phyloP scores from a whole-genome alignment of 2,113 vertebrate genomes.

The Arizona elegans region DNA sequence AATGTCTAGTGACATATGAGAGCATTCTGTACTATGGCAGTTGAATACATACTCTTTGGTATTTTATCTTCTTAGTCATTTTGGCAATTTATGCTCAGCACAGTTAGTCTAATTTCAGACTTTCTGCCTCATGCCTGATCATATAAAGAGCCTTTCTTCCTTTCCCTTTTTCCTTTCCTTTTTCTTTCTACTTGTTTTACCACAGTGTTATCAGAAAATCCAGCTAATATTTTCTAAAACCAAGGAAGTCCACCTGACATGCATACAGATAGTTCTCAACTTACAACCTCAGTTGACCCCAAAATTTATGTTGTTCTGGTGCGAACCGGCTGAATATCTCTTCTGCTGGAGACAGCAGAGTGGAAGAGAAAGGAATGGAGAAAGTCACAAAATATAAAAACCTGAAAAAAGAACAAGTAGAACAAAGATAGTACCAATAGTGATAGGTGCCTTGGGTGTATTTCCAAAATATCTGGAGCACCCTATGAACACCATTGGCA shows the following conservation, averaged over 20 bases:
- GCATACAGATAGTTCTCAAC: background rate
- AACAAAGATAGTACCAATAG: background rate
- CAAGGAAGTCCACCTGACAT: background rate
- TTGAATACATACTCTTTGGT: background rate
- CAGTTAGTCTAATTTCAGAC: background rate
- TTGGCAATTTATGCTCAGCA: background rate
- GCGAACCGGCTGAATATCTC: too few species aligned
- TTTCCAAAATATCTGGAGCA: background rate
- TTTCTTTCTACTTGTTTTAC: background rate
- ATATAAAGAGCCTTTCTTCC: background rate
- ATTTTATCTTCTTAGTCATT: background rate
- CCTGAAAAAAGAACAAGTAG: background rate
- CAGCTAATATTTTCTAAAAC: background rate
- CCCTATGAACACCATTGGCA: background rate
- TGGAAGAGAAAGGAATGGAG: background rate
- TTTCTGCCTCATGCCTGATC: background rate
- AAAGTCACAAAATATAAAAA: background rate
- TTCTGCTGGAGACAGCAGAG: background rate
- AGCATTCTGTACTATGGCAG: background rate
- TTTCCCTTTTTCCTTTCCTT: background rate
- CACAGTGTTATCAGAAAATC: background rate
- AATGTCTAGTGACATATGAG: background rate
- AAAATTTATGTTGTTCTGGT: background rate
- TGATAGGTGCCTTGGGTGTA: background rate
- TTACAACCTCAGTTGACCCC: background rate